Evolutionary conservation across 2,888 invertebrate species (phyloP).

Genomic region (Sympetrum striolatum): DNA sequence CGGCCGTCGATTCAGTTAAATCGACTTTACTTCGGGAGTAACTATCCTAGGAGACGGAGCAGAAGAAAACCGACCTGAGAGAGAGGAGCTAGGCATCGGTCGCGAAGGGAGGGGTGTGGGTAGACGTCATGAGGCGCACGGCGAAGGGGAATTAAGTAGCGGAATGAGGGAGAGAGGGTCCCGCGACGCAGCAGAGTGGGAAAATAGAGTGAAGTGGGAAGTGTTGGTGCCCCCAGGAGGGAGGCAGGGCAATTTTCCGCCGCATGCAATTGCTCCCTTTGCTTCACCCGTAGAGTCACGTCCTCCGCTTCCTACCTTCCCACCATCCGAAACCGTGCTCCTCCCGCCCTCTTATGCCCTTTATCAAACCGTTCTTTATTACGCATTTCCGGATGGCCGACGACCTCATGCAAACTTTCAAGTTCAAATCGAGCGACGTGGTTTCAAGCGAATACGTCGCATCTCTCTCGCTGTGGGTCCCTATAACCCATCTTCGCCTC

Average conservation of each 20-base stretch:
- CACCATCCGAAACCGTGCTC: background rate
- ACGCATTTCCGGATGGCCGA: slow-evolving; percentile 14
- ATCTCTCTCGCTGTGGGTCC: background rate
- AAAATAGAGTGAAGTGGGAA: background rate
- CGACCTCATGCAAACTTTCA: background rate
- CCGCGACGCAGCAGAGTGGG: background rate
- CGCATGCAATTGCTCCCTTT: background rate
- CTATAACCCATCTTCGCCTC: background rate
- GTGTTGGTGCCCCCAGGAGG: background rate
- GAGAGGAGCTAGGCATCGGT: no score
- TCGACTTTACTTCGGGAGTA: no score
- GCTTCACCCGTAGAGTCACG: background rate
- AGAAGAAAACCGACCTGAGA: no score
- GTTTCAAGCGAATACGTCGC: background rate
- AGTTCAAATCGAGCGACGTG: background rate
- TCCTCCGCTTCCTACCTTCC: background rate
- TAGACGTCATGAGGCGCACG: background rate
- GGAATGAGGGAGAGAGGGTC: background rate
- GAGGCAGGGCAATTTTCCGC: slow-evolving; percentile 3
- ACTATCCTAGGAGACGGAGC: no score
- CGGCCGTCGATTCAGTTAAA: no score
- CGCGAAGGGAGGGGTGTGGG: background rate
- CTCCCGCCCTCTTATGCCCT: background rate
- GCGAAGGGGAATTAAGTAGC: background rate
- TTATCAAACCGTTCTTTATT: slow-evolving; percentile 2